Conservation (phyloP, 2,888 invertebrate species). For the Apamea anceps region DNA sequence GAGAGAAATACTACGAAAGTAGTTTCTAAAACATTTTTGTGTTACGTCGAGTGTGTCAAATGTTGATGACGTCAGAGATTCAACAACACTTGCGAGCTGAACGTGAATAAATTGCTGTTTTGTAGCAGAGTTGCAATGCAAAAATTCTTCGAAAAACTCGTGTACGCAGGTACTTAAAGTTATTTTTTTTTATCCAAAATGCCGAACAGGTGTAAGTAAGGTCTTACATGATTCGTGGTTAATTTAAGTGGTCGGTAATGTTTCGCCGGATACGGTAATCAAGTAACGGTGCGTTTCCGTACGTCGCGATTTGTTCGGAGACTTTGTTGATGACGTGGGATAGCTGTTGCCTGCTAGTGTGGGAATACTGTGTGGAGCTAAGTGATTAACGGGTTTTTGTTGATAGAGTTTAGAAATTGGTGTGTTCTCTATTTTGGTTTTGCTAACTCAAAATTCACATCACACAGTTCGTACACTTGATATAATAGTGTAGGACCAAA, state of each 20-base stretch:
- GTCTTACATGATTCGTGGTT: slow-evolving; percentile 29
- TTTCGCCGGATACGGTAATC: slow-evolving; percentile 59
- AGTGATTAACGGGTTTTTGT: slow-evolving; percentile 14
- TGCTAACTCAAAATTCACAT: not conserved
- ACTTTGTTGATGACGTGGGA: slow-evolving; percentile 36
- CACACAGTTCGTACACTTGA: not conserved
- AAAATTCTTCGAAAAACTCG: not conserved
- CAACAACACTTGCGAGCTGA: not conserved
- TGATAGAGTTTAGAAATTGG: not conserved
- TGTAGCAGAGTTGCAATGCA: not conserved
- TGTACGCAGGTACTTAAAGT: not conserved
- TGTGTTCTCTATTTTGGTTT: not conserved
- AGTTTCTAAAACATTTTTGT: slow-evolving; percentile 35
- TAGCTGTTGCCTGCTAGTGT: slow-evolving; percentile 40
- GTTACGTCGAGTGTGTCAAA: slow-evolving; percentile 27
- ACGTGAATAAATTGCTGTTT: not conserved
- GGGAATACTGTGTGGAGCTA: slow-evolving; percentile 38
- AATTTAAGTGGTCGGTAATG: slow-evolving; percentile 46
- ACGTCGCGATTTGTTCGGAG: slow-evolving; percentile 34
- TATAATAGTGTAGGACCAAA: not conserved
- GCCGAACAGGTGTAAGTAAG: slow-evolving; percentile 28
- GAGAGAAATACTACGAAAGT: slow-evolving; percentile 7
- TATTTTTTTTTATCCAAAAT: not conserved
- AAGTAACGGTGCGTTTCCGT: slow-evolving; percentile 59
- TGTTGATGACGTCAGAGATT: slow-evolving; percentile 22